Percentiles rank a stretch among this genome's conserved stretches.
Conservation (phyloP, 1,140 invertebrate species). For the Drosophila melanica region DNA sequence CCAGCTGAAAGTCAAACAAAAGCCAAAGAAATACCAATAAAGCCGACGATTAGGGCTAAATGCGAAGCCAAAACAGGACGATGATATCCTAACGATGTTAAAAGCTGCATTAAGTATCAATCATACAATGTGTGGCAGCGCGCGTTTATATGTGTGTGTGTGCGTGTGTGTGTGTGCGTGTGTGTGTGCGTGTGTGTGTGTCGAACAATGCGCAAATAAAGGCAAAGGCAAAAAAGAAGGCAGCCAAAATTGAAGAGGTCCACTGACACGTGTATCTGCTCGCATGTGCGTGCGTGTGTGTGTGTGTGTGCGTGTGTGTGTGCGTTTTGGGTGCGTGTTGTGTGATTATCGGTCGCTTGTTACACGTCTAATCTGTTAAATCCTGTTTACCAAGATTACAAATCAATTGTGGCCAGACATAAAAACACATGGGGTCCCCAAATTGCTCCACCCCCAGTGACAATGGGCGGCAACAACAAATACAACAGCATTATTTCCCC, state of each 20-base stretch:
- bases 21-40: constrained; percentile 76
- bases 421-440: constrained; percentile 67
- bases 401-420: constrained; percentile 81
- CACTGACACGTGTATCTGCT: constrained; percentile 52
- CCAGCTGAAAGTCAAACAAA: constrained; percentile 67
- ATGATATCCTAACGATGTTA: constrained; percentile 76
- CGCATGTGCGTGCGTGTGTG: constrained; percentile 14
- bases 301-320: constrained; percentile 1
- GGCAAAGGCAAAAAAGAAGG: constrained; percentile 31
- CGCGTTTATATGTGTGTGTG: neutral
- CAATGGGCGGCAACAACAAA: neutral
- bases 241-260: constrained; percentile 46
- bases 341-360: constrained; percentile 79
- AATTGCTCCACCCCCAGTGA: neutral
- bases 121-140: constrained; percentile 53
- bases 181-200: constrained; percentile 32
- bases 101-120: constrained; percentile 80
- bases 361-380: constrained; percentile 82
- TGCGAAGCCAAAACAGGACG: constrained; percentile 35
- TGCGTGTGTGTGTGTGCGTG: constrained; percentile 7
- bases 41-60: constrained; percentile 58
- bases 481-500: constrained; percentile 8
- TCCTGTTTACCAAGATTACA: constrained; percentile 81
- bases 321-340: constrained; percentile 44
- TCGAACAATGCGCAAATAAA: constrained; percentile 59